Conservation (phyloP, 2,797 vertebrate species). For the Vipera ursinii region DNA sequence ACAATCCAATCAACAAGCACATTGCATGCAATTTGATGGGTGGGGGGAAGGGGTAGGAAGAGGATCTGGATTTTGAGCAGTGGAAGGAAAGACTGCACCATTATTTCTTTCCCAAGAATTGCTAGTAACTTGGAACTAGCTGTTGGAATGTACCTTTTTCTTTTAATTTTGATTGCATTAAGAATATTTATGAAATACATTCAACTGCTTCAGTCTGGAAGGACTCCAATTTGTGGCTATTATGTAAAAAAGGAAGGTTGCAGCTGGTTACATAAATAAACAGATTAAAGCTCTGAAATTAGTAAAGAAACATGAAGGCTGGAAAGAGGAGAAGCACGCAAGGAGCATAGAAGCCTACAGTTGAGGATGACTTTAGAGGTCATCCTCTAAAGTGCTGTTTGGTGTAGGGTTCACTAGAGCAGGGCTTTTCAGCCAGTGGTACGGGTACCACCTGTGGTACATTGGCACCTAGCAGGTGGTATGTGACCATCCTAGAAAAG, state of each 20-base stretch:
- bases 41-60: neutral
- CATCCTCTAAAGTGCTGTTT: neutral
- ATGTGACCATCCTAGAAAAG: too few relatives aligned
- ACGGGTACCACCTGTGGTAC: too few relatives aligned
- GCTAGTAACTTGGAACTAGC: neutral
- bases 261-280: neutral
- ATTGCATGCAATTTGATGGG: neutral
- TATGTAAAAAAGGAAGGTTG: neutral
- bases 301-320: neutral
- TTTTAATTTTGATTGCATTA: neutral
- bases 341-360: neutral
- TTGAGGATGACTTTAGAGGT: neutral
- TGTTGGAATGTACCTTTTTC: neutral
- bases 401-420: neutral
- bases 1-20: neutral
- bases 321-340: neutral
- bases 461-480: too few relatives aligned
- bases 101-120: neutral
- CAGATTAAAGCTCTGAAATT: neutral
- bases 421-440: too few relatives aligned
- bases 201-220: neutral
- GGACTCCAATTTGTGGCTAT: neutral
- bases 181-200: neutral
- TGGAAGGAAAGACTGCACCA: neutral
- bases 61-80: neutral